A percentile compares a stretch with the other conserved stretches of the same genome.
These are phyloP conservation scores for Phoeniculus purpureus DNA, from an alignment of 2,797 vertebrate species.

Conservation along the genomic window DNA sequence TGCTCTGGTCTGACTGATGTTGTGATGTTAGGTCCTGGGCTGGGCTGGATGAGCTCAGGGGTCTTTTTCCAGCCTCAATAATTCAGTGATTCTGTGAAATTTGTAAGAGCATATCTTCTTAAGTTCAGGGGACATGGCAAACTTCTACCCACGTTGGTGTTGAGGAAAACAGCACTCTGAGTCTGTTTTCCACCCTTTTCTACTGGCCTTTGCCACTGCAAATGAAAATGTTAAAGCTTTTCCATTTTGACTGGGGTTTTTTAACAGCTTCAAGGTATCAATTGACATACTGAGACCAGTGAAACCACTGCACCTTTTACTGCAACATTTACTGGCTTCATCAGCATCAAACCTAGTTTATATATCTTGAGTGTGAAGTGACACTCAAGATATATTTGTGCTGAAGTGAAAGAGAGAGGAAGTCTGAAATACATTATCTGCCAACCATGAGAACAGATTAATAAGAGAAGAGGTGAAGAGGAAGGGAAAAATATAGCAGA, in stretches of 20 bases:
- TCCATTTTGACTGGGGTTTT: background rate
- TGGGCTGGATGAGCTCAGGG: too few relatives aligned
- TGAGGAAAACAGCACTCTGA: background rate
- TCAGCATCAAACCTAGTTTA: background rate
- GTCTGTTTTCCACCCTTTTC: background rate
- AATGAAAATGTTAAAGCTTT: accelerated
- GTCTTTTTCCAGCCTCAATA: too few relatives aligned
- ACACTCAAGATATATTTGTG: background rate
- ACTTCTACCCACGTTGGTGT: background rate
- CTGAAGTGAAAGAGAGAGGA: background rate
- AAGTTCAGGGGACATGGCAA: background rate
- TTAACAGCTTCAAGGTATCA: background rate
- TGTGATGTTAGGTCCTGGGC: too few relatives aligned
- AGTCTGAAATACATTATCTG: background rate
- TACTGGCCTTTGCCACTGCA: background rate
- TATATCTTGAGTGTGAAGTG: background rate
- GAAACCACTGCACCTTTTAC: background rate
- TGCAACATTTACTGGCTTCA: background rate
- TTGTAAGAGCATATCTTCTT: background rate
- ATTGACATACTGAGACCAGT: background rate
- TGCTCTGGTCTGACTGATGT: too few relatives aligned
- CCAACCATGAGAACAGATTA: background rate
- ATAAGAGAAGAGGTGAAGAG: background rate
- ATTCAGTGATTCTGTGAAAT: background rate
- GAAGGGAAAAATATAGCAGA: background rate